phyloP scores from a whole-genome alignment of 1,140 invertebrate species.

The Drosophila quadrilineata region DNA sequence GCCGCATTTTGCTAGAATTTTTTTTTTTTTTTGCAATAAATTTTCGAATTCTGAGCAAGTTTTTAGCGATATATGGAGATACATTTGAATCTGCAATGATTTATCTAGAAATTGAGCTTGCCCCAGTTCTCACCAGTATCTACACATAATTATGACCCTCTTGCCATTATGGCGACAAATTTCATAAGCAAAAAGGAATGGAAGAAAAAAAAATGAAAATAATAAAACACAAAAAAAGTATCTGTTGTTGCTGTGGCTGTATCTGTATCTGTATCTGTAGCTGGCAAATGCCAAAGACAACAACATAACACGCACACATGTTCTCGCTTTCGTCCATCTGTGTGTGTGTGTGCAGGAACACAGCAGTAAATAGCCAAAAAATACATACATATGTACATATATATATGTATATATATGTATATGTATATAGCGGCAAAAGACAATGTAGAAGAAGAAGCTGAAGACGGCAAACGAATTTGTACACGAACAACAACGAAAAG shows the following conservation, averaged over 20 bases:
- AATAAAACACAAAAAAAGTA: conserved; percentile 19
- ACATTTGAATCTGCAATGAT: background rate
- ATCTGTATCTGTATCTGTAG: conserved; percentile 16
- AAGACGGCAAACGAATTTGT: conserved; percentile 37
- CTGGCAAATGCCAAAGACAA: conserved; percentile 37
- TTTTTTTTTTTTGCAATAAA: too few relatives aligned
- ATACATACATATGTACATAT: conserved; percentile 10
- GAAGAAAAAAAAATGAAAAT: conserved; percentile 12
- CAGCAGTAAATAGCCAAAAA: conserved; percentile 48
- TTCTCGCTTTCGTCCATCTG: conserved; percentile 9
- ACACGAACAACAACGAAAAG: conserved; percentile 28
- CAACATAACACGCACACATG: conserved; percentile 61
- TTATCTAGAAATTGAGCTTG: too few relatives aligned
- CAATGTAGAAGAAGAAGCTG: conserved; percentile 39
- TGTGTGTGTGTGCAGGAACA: conserved; percentile 33
- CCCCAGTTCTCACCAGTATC: too few relatives aligned
- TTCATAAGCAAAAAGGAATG: background rate
- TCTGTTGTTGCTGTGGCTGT: background rate
- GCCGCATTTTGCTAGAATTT: background rate
- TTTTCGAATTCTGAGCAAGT: too few relatives aligned
- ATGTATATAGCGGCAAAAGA: conserved; percentile 6
- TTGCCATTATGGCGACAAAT: conserved; percentile 22
- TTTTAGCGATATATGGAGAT: background rate
- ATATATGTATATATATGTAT: background rate
- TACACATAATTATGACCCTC: too few relatives aligned